These are phyloP conservation scores for Bombus sibiricus DNA, from an alignment of 1,140 invertebrate species.

Conservation along the genomic window DNA sequence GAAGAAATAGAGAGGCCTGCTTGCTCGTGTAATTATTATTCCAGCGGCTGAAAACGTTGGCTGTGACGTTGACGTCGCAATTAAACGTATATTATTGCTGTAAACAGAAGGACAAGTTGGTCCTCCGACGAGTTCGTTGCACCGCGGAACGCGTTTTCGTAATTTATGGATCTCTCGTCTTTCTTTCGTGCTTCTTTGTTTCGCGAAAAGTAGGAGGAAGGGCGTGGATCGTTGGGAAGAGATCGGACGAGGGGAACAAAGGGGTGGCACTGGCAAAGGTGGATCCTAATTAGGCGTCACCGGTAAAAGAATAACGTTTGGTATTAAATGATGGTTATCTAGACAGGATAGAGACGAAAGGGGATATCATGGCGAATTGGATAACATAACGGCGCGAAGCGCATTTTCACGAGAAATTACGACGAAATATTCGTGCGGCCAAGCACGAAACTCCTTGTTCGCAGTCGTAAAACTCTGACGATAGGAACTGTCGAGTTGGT, in stretches of 20 bases:
- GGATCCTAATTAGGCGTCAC: slow-evolving; percentile 34
- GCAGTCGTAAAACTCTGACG: neutral
- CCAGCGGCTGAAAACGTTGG: slow-evolving; percentile 31
- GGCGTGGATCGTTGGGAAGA: neutral
- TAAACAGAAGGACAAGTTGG: slow-evolving; percentile 44
- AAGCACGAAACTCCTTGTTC: neutral
- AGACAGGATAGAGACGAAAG: neutral
- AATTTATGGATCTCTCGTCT: slow-evolving; percentile 16
- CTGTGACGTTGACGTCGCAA: slow-evolving; percentile 64
- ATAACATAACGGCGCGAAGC: neutral
- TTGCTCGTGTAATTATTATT: slow-evolving; percentile 61
- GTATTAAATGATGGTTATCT: neutral
- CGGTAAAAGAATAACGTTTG: neutral
- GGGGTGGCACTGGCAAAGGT: neutral
- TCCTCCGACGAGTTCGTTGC: too few relatives aligned
- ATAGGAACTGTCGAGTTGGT: neutral
- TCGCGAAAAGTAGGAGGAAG: too few relatives aligned
- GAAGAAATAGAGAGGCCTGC: neutral
- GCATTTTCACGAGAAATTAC: slow-evolving; percentile 22
- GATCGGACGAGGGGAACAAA: too few relatives aligned
- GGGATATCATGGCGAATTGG: neutral
- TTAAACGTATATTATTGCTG: slow-evolving; percentile 69
- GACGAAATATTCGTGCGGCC: neutral
- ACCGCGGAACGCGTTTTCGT: neutral
- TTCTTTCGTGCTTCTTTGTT: slow-evolving; percentile 13